These are phyloP conservation scores for Drosophila willistoni DNA, from an alignment of 1,140 invertebrate species.

Conservation along the genomic window DNA sequence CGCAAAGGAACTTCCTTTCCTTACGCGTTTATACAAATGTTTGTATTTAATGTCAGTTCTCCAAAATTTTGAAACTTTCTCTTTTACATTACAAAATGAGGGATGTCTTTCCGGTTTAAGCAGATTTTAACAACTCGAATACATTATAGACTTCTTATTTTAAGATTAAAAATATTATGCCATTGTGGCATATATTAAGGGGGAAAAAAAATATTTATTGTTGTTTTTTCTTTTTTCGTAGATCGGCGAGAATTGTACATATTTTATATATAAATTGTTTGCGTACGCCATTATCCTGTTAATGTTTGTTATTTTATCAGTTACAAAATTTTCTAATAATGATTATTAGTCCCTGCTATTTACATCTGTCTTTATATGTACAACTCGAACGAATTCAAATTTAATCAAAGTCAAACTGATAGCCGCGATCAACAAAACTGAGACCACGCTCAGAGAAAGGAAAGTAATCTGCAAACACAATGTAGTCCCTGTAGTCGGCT, in stretches of 20 bases:
- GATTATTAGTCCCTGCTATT: constrained; percentile 21
- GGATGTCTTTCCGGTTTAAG: too few species aligned
- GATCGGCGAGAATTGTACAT: background rate
- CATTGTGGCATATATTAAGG: background rate
- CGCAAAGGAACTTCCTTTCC: too few species aligned
- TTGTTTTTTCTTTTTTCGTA: constrained; percentile 9
- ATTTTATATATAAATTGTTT: constrained; percentile 4
- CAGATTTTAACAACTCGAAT: too few species aligned
- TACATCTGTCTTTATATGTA: constrained; percentile 27
- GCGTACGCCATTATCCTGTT: background rate
- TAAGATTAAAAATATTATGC: too few species aligned
- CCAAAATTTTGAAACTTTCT: too few species aligned
- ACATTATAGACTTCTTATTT: too few species aligned
- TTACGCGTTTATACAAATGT: too few species aligned
- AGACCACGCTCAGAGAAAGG: constrained; percentile 67
- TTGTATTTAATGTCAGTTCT: too few species aligned
- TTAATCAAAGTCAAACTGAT: constrained; percentile 74
- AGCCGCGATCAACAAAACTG: constrained; percentile 76
- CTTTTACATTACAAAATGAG: too few species aligned
- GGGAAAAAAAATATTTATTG: constrained; percentile 24
- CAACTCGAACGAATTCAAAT: background rate
- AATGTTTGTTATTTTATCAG: background rate
- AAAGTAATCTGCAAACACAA: constrained; percentile 65
- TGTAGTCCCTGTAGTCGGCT: constrained; percentile 56
- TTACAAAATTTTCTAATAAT: background rate